phyloP scores from a whole-genome alignment of 1,140 invertebrate species.

The Zaprionus vittiger region DNA sequence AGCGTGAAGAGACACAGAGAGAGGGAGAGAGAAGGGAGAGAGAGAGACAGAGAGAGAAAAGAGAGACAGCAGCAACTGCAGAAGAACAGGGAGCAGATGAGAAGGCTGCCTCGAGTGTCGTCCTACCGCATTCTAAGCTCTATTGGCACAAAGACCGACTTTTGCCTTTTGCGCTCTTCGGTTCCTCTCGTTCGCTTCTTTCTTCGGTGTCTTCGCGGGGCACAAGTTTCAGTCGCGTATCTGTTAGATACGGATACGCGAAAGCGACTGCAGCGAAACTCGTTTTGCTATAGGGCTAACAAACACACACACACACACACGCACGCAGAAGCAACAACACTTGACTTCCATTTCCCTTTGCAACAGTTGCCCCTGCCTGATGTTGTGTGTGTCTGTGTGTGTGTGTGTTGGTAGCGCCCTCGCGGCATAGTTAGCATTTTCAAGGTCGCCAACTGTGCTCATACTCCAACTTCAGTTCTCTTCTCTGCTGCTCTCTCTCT shows the following conservation, averaged over 20 bases:
- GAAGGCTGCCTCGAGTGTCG: slow-evolving; percentile 23
- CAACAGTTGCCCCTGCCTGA: not conserved
- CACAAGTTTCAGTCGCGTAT: slow-evolving; percentile 48
- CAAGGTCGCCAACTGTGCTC: slow-evolving; percentile 58
- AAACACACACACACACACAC: slow-evolving; percentile 15
- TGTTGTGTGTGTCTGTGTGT: not conserved
- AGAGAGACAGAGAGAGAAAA: slow-evolving; percentile 24
- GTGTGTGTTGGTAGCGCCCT: slow-evolving; percentile 59
- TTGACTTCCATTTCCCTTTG: slow-evolving; percentile 11
- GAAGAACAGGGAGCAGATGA: slow-evolving; percentile 8
- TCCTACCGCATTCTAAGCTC: slow-evolving; percentile 81
- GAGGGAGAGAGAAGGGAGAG: slow-evolving; percentile 21
- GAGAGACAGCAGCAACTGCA: slow-evolving; percentile 28
- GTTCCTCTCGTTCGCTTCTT: slow-evolving; percentile 3
- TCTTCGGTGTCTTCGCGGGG: slow-evolving; percentile 45
- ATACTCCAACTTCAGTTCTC: slow-evolving; percentile 5
- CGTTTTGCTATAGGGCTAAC: slow-evolving; percentile 64
- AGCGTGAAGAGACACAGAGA: not conserved
- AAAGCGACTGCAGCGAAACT: slow-evolving; percentile 51
- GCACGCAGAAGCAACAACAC: slow-evolving; percentile 3
- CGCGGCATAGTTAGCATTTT: slow-evolving; percentile 78
- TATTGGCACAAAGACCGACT: slow-evolving; percentile 81
- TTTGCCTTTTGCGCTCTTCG: slow-evolving; percentile 60
- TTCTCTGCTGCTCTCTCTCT: not conserved
- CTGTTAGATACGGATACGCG: slow-evolving; percentile 67